Conservation (phyloP, 2,888 invertebrate species). For the Melikaiella ostensackeni region DNA sequence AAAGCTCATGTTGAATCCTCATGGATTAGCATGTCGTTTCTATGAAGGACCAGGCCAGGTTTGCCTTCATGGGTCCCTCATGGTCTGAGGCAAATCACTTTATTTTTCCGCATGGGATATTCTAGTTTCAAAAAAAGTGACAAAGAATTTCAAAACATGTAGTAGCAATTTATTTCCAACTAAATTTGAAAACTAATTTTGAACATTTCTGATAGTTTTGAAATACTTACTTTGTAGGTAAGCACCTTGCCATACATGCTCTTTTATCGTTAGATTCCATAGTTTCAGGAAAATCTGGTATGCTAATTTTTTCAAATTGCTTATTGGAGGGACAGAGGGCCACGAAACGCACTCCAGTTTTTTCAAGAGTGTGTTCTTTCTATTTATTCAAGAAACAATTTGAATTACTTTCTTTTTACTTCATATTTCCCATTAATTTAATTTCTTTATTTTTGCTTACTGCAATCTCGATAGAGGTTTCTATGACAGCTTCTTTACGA, state of each 20-base stretch:
- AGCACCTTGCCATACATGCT: not conserved
- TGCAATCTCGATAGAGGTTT: conserved; percentile 57
- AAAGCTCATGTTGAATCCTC: no score
- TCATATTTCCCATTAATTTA: not conserved
- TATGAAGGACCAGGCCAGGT: no score
- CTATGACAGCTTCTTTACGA: conserved; percentile 58
- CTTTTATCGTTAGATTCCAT: conserved; percentile 17
- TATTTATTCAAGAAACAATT: conserved; percentile 35
- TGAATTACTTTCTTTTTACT: not conserved
- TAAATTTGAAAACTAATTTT: not conserved
- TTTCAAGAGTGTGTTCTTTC: conserved; percentile 51
- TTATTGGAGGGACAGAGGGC: conserved; percentile 64
- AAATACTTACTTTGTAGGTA: conserved; percentile 40
- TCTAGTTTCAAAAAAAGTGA: not conserved
- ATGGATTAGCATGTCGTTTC: no score
- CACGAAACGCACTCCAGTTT: conserved; percentile 67
- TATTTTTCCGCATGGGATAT: no score
- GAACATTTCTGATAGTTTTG: not conserved
- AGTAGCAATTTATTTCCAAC: not conserved
- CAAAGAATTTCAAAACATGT: not conserved
- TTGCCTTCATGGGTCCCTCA: no score
- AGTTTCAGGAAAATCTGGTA: conserved; percentile 59
- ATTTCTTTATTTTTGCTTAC: conserved; percentile 47
- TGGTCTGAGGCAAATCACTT: no score
- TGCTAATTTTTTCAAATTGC: conserved; percentile 57